A percentile compares a stretch with the other conserved stretches of the same genome.
Evolutionary conservation across 92 coral and sea anemone species (phyloP).

Genomic region (Blastomussa wellsi): DNA sequence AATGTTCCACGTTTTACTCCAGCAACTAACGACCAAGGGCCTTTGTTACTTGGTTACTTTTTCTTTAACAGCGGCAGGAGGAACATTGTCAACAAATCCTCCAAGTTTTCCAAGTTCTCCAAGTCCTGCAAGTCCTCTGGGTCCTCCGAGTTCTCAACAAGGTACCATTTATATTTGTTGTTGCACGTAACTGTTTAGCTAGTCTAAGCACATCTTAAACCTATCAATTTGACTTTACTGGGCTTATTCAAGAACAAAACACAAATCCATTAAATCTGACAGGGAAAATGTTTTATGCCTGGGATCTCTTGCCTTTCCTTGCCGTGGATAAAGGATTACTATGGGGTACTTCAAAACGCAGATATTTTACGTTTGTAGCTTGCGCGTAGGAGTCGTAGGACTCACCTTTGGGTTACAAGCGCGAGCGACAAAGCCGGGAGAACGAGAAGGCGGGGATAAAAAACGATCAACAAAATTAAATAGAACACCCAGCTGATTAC

Average conservation of each 20-base stretch:
- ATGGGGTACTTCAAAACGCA: neutral
- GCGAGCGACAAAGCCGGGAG: no score
- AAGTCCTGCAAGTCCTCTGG: no score
- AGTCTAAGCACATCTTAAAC: no score
- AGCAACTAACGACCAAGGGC: no score
- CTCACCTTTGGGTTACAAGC: no score
- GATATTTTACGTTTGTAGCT: no score
- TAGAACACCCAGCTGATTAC: neutral
- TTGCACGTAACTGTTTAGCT: neutral
- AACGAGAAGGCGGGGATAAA: no score
- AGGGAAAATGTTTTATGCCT: neutral
- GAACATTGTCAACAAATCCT: slow-evolving; percentile 9
- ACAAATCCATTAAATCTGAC: neutral
- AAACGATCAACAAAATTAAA: no score
- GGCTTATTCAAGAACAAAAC: neutral
- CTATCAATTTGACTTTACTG: no score
- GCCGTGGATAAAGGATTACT: neutral
- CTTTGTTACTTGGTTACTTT: neutral
- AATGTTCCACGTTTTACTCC: no score
- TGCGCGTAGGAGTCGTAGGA: no score
- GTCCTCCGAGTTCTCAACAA: neutral
- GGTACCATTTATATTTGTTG: neutral
- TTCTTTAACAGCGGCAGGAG: slow-evolving; percentile 30
- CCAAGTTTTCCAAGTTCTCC: neutral
- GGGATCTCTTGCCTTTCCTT: neutral